Evolutionary conservation across 2,113 vertebrate species (phyloP), one percentile per base, ranked within the genome.

Genomic region (Sylvia atricapilla): DNA sequence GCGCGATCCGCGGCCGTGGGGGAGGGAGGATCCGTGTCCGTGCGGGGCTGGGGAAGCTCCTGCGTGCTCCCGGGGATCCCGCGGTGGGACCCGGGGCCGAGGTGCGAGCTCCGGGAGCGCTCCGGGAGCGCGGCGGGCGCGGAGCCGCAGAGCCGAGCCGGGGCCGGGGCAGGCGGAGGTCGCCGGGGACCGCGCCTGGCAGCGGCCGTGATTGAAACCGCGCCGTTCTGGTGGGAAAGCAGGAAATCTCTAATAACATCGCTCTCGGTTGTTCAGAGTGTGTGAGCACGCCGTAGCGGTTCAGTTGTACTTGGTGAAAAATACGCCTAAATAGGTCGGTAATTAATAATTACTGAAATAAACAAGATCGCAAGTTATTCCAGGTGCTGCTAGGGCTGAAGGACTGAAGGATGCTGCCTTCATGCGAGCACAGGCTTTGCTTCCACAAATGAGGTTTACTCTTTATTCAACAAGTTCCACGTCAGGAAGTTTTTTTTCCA

Each of bases 261-360:
- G 28, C 39, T 41, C n/a, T 41, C 10, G 12, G 16, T 3, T 43
- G n/a, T 62, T 37, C 74, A 7, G n/a, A 11, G 60, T 13, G 66
- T 90, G 35, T 43, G 84, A 68, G 50, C 89, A 74, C 55, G 79
- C 47, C 19, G 15, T 9, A 39, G 81, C 63, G 3, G 37, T 55
- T 88, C 46, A 2, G 67, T 70, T 89, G 89, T 39, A 7, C 82
- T 55, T 30, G 85, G 53, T 7, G 31, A 64, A 25, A 41, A 74
- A 46, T 23, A 2, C 0, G 1, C 15, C 52, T 37, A 20, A 83
- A 82, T 50, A 44, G 62, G 78, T 96, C 81, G 35, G 87, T 89
- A 94, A 94, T 95, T 93, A 95, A 94, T 93, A 90, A 56, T 87
- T 93, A 85, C 97, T 60, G 96, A 83, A 77, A 89, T 72, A 93